phyloP scores from a whole-genome alignment of 2,113 vertebrate species.

The Argyrosomus japonicus region DNA sequence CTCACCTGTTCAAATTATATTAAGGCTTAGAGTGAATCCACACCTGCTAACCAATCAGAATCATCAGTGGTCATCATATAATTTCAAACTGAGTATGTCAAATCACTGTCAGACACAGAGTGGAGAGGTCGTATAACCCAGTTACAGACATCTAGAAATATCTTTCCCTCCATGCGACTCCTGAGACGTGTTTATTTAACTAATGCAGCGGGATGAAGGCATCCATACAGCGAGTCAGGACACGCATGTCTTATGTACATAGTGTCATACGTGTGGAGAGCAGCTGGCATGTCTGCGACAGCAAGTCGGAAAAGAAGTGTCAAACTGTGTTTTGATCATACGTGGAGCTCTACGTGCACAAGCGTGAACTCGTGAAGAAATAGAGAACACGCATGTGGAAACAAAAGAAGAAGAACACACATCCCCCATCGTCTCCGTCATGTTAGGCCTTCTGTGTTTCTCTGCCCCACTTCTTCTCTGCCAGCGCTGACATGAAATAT shows the following conservation, averaged over 20 bases:
- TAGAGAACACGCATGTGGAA: background rate
- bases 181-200: slow-evolving; percentile 1
- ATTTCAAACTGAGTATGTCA: no score
- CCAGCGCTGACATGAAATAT: slow-evolving; percentile 69
- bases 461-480: slow-evolving; percentile 65
- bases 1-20: no score
- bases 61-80: no score
- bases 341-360: background rate
- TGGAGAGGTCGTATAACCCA: no score
- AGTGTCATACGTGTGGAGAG: fast-evolving
- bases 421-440: slow-evolving; percentile 18
- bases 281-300: background rate
- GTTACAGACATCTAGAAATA: background rate
- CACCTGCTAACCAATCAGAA: no score
- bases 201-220: background rate
- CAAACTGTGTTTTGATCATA: background rate
- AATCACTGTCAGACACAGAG: no score
- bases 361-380: slow-evolving; percentile 8
- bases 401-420: slow-evolving; percentile 2
- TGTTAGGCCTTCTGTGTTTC: slow-evolving; percentile 41
- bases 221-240: background rate
- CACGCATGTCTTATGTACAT: background rate
- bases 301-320: background rate
- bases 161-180: background rate
- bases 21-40: no score